Percentiles rank a stretch among this genome's conserved stretches.
Evolutionary conservation across 2,888 invertebrate species (phyloP).

Genomic region (Drosophila nigricruria): DNA sequence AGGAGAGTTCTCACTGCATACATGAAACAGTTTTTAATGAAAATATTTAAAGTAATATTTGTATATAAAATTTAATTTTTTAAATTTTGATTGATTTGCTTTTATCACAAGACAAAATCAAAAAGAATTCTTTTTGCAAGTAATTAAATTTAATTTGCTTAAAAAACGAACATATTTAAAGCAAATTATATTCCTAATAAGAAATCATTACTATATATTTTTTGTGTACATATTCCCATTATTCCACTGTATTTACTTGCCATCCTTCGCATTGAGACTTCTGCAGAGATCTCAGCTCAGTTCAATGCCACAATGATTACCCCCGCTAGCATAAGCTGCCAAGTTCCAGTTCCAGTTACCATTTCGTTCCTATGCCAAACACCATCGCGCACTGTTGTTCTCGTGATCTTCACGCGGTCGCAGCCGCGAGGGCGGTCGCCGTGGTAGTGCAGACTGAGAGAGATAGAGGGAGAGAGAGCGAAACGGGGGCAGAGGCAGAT

Average conservation of each 20-base stretch:
- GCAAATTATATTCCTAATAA: conserved; percentile 7
- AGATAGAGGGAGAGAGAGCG: not conserved
- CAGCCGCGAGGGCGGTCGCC: conserved; percentile 20
- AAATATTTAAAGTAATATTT: not conserved
- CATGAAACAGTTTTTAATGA: conserved; percentile 1
- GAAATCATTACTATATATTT: not conserved
- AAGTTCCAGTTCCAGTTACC: conserved; percentile 59
- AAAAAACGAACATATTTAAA: not conserved
- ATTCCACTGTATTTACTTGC: not conserved
- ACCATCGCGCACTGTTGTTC: conserved; percentile 39
- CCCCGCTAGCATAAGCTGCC: conserved; percentile 42
- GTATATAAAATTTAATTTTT: not conserved
- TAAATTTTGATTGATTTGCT: not conserved
- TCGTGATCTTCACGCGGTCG: conserved; percentile 67
- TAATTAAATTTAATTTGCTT: conserved; percentile 2
- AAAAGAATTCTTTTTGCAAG: not conserved
- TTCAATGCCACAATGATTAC: conserved; percentile 46
- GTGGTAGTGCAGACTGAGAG: conserved; percentile 3
- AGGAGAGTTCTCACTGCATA: not conserved
- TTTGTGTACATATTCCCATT: not conserved
- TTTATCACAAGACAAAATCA: not conserved
- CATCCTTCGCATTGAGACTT: conserved; percentile 25
- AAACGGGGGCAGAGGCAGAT: not conserved
- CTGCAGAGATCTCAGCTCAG: conserved; percentile 20
- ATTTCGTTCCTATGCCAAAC: conserved; percentile 50